Conservation (phyloP, 2,797 vertebrate genomes). For the Remorina albescens region DNA sequence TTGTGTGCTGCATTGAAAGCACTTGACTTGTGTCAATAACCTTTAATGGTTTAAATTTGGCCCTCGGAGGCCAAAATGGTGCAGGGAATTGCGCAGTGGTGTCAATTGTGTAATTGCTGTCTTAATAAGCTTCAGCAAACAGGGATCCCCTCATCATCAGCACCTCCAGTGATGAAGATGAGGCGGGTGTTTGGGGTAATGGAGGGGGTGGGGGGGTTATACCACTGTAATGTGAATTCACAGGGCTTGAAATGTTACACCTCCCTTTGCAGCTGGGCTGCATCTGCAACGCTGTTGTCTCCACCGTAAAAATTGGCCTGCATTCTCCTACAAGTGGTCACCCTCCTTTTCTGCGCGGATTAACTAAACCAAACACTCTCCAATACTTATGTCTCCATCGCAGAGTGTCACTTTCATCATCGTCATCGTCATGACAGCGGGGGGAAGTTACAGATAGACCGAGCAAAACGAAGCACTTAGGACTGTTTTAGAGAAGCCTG, state of each 20-base stretch:
- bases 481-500: not conserved
- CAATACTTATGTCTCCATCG: constrained; percentile 46
- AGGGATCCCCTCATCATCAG: constrained; percentile 53
- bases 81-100: constrained; percentile 61
- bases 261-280: constrained; percentile 91
- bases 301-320: constrained; percentile 84
- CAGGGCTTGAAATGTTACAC: constrained; percentile 92
- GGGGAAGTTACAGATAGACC: constrained; percentile 9
- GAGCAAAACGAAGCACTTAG: not conserved
- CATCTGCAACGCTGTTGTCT: constrained; percentile 94
- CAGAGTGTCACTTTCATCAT: constrained; percentile 9
- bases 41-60: constrained; percentile 77
- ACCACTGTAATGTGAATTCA: constrained; percentile 85
- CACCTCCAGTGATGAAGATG: constrained; percentile 78
- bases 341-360: constrained; percentile 76
- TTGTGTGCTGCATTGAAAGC: constrained; percentile 34
- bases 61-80: constrained; percentile 13
- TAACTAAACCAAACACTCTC: constrained; percentile 59
- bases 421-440: not conserved
- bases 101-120: constrained; percentile 84
- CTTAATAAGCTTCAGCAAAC: constrained; percentile 82
- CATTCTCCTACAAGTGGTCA: constrained; percentile 57
- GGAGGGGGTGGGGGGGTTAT: constrained; percentile 72
- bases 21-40: constrained; percentile 52
- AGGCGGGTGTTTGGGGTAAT: constrained; percentile 65